phyloP scores from a whole-genome alignment of 2,888 invertebrate genomes.

The Augochlorella aurata region DNA sequence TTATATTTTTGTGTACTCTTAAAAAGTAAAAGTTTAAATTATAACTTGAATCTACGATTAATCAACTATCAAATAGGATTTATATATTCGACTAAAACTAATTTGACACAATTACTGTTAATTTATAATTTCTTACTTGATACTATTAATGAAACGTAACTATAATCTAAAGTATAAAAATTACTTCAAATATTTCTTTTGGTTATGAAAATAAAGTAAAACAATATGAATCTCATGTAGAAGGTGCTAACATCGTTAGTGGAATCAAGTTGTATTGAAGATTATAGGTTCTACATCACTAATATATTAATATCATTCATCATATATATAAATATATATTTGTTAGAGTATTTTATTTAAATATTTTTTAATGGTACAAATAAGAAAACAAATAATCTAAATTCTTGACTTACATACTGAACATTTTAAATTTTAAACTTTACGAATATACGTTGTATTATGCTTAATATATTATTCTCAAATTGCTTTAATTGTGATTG shows the following conservation, averaged over 20 bases:
- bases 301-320: conserved; percentile 48
- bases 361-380: conserved; percentile 29
- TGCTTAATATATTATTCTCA: conserved; percentile 36
- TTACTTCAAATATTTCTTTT: conserved; percentile 54
- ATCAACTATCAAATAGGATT: neutral
- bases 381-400: conserved; percentile 8
- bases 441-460: conserved; percentile 5
- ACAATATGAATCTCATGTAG: conserved; percentile 39
- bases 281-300: conserved; percentile 27
- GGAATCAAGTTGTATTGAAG: conserved; percentile 24
- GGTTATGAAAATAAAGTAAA: conserved; percentile 60
- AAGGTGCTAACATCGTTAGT: conserved; percentile 26
- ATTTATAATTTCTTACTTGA: neutral
- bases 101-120: conserved; percentile 4
- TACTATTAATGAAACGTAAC: neutral
- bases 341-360: conserved; percentile 27
- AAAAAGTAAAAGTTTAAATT: neutral
- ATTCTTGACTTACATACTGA: conserved; percentile 13
- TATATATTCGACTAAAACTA: neutral
- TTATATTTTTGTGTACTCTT: neutral
- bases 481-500: neutral
- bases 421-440: conserved; percentile 11
- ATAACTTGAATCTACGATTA: neutral
- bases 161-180: neutral
- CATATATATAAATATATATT: conserved; percentile 23